Conservation (phyloP, 2,888 invertebrate genomes). For the Nudaria mundana region DNA sequence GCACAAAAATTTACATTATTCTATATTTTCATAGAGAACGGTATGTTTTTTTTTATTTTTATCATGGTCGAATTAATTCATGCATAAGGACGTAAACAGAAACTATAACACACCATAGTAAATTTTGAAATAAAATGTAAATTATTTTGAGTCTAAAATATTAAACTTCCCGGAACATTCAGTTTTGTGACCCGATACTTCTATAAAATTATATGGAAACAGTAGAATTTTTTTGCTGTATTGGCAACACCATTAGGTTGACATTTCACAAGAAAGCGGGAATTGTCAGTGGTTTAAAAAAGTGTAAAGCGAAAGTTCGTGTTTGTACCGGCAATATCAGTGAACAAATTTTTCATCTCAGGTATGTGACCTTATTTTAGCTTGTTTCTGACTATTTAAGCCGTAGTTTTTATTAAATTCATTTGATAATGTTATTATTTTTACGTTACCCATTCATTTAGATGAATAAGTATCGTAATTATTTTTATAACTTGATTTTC, state of each 20-base stretch:
- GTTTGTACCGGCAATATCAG: background rate
- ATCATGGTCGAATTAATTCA: background rate
- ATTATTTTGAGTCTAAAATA: background rate
- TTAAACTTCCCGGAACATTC: constrained; percentile 1
- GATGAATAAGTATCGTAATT: background rate
- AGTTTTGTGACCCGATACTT: constrained; percentile 2
- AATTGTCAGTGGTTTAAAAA: background rate
- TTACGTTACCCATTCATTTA: background rate
- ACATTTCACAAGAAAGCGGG: background rate
- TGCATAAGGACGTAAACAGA: background rate
- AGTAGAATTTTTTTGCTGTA: background rate
- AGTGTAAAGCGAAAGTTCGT: background rate
- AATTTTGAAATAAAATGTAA: background rate
- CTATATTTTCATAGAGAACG: background rate
- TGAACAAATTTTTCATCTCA: constrained; percentile 2
- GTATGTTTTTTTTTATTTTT: background rate
- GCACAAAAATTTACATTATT: background rate
- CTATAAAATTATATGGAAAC: background rate
- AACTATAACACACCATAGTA: background rate
- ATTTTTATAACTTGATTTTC: background rate
- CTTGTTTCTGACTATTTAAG: background rate
- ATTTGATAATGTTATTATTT: background rate
- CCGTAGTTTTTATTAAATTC: background rate
- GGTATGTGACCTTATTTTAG: background rate
- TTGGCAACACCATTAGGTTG: background rate